phyloP scores from a whole-genome alignment of 2,797 vertebrate species.

The Xiphophorus birchmanni region DNA sequence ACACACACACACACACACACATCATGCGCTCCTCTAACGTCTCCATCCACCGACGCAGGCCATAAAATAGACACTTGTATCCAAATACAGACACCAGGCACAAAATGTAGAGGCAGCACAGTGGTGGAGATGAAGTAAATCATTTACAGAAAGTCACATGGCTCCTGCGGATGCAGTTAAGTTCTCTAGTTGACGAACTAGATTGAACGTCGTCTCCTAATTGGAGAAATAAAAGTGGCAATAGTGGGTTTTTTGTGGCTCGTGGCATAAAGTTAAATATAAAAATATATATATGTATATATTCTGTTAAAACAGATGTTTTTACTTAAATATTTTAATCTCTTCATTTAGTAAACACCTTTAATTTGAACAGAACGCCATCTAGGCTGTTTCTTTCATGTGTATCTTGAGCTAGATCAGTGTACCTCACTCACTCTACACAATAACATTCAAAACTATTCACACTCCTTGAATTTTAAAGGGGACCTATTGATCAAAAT shows the following conservation, averaged over 20 bases:
- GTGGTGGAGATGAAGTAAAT: neutral
- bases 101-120: conserved; percentile 21
- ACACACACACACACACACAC: neutral
- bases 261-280: neutral
- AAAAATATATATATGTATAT: too few relatives aligned
- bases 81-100: conserved; percentile 13
- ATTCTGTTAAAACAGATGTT: neutral
- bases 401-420: neutral
- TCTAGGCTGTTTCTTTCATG: neutral
- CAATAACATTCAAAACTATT: neutral
- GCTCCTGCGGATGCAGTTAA: neutral
- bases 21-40: neutral
- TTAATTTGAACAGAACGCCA: neutral
- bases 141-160: conserved; percentile 7
- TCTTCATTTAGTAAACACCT: neutral
- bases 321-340: neutral
- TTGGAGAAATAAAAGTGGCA: neutral
- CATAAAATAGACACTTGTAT: conserved; percentile 17
- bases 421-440: neutral
- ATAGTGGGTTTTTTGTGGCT: neutral
- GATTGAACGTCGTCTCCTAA: neutral
- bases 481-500: too few relatives aligned
- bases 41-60: conserved; percentile 9
- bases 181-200: neutral
- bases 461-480: neutral